Base-by-base conservation (phyloP, 2,888 invertebrate species). In the Eumacrocentrus americanus region DNA sequence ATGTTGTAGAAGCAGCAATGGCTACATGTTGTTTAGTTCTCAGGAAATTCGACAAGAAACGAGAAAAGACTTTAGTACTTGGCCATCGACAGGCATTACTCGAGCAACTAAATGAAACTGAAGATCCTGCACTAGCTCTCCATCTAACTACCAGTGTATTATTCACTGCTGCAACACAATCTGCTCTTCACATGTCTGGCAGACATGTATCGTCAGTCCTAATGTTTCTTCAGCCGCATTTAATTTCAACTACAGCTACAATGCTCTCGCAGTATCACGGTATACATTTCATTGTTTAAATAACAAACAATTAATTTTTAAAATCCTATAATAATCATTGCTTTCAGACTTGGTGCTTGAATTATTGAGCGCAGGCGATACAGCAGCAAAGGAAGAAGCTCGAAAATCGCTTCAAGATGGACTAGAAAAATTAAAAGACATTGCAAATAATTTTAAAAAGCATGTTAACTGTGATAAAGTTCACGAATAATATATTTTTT, bases 121-220 rank as follows among this genome's bases (percentile, higher is more conserved):
- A 87, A 38, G 94, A 95, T 72, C 88, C 92, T 11, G 92, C 94
- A 0, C 79, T 94, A 34, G 85, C 89, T 52, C 82, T 96, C 44
- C 94, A 95, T 80, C 82, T 95, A 56, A 87, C 89, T 0, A 87
- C 87, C 0, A 83, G 94, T 62, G 85, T 94, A 40, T 85, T 96
- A 57, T 95, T 94, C 75, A 92, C 92, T 52, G 87, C 88, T 7
- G 84, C 89, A 2, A 92, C 92, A 1, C 91, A 93, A 70, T 88
- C 85, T 69, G 91, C 95, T 84, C 76, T 98, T 22, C 94, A 97
- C 81, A 95, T 95, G 11, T 96, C 97, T 22, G 98, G 98, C 0
- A 89, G 94, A 78, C 95, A 95, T 82, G 94, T 98, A 9, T 89
- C 94, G 0, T 84, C 88, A 14, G 86, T 98, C 67, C 84, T 97